These are phyloP conservation scores for Glareola pratincola DNA, from an alignment of 2,113 vertebrate species.

Conservation along the genomic window DNA sequence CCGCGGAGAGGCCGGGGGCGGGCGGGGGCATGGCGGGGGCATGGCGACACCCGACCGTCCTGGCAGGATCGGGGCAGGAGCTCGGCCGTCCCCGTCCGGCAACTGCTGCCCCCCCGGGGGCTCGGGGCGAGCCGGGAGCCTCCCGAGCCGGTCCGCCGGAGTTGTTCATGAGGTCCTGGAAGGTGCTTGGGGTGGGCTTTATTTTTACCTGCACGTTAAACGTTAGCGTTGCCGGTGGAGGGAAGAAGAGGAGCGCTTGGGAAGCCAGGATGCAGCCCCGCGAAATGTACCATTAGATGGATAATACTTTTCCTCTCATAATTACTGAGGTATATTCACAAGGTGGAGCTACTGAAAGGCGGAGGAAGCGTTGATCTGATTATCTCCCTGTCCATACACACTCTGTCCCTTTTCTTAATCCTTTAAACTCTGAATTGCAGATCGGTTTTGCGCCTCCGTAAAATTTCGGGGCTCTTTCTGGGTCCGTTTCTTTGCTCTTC, in stretches of 20 bases:
- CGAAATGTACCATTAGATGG: neutral
- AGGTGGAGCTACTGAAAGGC: conserved; percentile 67
- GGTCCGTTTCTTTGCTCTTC: neutral
- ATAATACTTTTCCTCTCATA: conserved; percentile 32
- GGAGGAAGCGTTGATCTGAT: conserved; percentile 23
- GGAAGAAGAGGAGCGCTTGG: neutral
- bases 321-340: conserved; percentile 64
- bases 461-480: neutral
- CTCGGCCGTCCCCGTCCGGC: neutral
- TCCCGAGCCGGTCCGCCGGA: accelerated
- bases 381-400: neutral
- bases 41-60: neutral
- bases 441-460: neutral
- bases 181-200: neutral
- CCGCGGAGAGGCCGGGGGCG: neutral
- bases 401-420: neutral
- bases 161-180: neutral
- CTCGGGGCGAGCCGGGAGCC: neutral
- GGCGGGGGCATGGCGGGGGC: too few relatives aligned
- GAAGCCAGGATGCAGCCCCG: neutral
- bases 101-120: neutral
- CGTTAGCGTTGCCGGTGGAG: neutral
- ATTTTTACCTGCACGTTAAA: neutral
- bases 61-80: neutral
- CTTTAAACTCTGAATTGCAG: neutral